Conservation (phyloP, 2,113 vertebrate species). For the Coturnix japonica region DNA sequence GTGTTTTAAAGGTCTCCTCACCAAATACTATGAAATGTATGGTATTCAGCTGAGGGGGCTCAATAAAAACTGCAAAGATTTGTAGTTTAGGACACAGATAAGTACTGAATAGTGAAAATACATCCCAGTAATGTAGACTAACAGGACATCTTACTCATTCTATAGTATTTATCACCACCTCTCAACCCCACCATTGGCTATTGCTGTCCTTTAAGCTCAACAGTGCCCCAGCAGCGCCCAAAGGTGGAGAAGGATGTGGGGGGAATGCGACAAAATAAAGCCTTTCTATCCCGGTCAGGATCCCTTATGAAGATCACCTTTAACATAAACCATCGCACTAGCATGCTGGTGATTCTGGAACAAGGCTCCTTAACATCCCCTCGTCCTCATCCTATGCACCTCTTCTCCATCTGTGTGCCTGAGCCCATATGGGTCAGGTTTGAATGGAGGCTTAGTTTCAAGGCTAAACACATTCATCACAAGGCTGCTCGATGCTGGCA, state of each 20-base stretch:
- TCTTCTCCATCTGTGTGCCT: background rate
- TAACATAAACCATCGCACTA: background rate
- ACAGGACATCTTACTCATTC: background rate
- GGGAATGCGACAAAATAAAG: background rate
- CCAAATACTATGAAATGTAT: background rate
- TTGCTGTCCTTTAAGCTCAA: background rate
- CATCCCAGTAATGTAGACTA: background rate
- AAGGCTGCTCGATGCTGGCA: slow-evolving; percentile 35
- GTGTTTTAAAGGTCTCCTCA: background rate
- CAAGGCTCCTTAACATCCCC: slow-evolving; percentile 19
- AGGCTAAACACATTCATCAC: slow-evolving; percentile 67
- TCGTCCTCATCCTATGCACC: rapidly evolving
- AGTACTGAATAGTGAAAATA: background rate
- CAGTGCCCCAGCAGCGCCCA: rapidly evolving
- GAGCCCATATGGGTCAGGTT: rapidly evolving
- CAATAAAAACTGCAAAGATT: background rate
- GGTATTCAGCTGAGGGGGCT: background rate
- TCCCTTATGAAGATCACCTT: background rate
- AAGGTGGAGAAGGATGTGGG: rapidly evolving
- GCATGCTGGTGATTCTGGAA: background rate
- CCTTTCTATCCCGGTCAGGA: background rate
- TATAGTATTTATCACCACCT: background rate
- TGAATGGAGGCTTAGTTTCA: slow-evolving; percentile 59
- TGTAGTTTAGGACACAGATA: background rate
- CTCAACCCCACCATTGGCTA: rapidly evolving